Evolutionary conservation across 2,113 vertebrate species (phyloP).

Genomic region (Phrynosoma blainvillii): DNA sequence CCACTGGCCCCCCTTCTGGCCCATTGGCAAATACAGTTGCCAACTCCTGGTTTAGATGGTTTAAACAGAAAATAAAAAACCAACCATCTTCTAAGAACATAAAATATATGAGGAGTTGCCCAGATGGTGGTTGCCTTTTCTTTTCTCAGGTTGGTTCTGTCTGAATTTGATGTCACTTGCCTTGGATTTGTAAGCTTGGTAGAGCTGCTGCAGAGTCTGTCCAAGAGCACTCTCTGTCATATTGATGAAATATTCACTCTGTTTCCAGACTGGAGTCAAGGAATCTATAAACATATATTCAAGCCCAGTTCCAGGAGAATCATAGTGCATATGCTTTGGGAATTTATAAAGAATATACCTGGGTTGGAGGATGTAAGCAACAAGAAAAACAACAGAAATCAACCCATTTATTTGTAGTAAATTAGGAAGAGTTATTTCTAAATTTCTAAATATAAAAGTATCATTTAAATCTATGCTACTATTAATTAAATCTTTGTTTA

Average conservation of each 20-base stretch:
- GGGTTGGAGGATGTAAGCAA: conserved; percentile 15
- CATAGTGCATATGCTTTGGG: conserved; percentile 75
- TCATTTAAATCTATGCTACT: too few species aligned
- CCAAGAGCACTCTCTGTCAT: conserved; percentile 79
- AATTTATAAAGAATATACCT: conserved; percentile 94
- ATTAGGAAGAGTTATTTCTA: neutral
- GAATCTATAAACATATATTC: conserved; percentile 92
- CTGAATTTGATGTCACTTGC: conserved; percentile 66
- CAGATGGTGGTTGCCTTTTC: too few species aligned
- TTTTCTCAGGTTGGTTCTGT: neutral
- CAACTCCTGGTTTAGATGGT: too few species aligned
- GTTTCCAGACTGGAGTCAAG: conserved; percentile 77
- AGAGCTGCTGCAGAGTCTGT: conserved; percentile 85
- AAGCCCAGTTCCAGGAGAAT: conserved; percentile 76
- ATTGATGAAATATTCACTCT: conserved; percentile 81
- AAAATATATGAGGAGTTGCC: neutral
- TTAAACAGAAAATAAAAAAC: too few species aligned
- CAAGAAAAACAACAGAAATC: conserved; percentile 14
- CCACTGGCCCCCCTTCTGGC: too few species aligned
- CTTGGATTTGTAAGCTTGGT: conserved; percentile 73
- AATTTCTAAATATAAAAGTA: too few species aligned
- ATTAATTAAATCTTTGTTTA: too few species aligned
- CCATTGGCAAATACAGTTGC: too few species aligned
- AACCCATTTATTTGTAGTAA: neutral
- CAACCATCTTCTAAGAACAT: neutral